phyloP scores from a whole-genome alignment of 2,888 invertebrate genomes.

The Ametastegia equiseti region DNA sequence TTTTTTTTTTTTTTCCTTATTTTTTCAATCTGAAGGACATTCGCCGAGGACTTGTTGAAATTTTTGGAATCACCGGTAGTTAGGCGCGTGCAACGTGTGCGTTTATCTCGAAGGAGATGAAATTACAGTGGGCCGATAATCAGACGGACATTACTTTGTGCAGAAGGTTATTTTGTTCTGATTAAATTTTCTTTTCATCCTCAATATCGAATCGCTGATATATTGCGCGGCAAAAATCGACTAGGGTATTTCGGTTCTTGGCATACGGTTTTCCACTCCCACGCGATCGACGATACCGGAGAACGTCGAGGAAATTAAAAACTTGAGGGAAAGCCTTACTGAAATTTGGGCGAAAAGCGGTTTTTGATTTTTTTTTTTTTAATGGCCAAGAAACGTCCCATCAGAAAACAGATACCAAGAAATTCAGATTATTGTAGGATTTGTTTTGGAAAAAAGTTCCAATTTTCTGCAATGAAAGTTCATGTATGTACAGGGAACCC shows the following conservation, averaged over 20 bases:
- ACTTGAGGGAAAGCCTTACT: no score
- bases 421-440: no score
- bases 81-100: not conserved
- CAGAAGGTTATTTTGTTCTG: not conserved
- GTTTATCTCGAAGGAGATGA: not conserved
- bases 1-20: not conserved
- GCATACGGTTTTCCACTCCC: not conserved
- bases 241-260: not conserved
- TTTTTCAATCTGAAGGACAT: not conserved
- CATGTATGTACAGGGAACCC: no score
- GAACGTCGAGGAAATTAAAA: not conserved
- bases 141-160: not conserved
- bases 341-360: no score
- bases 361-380: no score
- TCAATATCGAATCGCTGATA: not conserved
- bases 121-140: not conserved
- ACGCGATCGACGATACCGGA: not conserved
- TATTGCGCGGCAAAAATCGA: not conserved
- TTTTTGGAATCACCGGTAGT: not conserved
- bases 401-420: no score
- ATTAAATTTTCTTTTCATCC: not conserved
- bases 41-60: not conserved
- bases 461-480: no score
- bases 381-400: no score
- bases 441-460: no score